Percentiles rank a stretch among this genome's conserved stretches.
Evolutionary conservation across 2,113 vertebrate genomes (phyloP).

Genomic region (Glaucidium brasilianum): DNA sequence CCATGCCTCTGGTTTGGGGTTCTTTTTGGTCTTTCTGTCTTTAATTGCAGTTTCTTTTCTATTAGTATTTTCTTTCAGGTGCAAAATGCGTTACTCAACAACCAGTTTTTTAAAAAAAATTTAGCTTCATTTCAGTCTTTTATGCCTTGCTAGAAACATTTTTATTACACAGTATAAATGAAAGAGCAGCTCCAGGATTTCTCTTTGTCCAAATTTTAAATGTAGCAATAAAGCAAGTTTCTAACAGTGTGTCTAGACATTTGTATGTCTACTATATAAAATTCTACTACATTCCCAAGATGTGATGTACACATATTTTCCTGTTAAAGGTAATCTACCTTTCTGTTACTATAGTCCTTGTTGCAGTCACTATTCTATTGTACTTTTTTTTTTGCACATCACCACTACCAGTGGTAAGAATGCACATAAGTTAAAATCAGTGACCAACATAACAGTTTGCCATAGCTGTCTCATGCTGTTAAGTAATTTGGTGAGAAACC

Average conservation of each 20-base stretch:
- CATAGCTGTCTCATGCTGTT: not conserved
- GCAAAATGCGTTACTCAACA: not conserved
- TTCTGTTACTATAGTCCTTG: not conserved
- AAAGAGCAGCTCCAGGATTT: not conserved
- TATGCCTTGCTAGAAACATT: not conserved
- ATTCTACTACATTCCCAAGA: not conserved
- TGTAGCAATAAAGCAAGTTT: not conserved
- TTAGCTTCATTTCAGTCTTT: not conserved
- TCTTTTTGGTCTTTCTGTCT: not conserved
- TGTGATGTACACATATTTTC: not conserved
- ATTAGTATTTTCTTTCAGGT: not conserved
- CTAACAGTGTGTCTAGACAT: not conserved
- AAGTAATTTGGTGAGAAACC: not conserved
- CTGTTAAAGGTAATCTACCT: not conserved
- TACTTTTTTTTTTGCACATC: not conserved
- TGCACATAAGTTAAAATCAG: not conserved
- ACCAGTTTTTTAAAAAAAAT: not conserved
- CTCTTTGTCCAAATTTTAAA: slow-evolving; percentile 2
- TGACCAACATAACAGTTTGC: not conserved
- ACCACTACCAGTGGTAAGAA: not conserved
- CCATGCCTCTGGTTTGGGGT: not conserved
- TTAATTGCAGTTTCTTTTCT: not conserved
- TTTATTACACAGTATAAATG: slow-evolving; percentile 2
- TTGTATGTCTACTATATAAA: slow-evolving; percentile 2
- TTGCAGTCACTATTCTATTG: rapidly evolving